Conservation (phyloP, 1,140 invertebrate genomes). For the Psix sp. region DNA sequence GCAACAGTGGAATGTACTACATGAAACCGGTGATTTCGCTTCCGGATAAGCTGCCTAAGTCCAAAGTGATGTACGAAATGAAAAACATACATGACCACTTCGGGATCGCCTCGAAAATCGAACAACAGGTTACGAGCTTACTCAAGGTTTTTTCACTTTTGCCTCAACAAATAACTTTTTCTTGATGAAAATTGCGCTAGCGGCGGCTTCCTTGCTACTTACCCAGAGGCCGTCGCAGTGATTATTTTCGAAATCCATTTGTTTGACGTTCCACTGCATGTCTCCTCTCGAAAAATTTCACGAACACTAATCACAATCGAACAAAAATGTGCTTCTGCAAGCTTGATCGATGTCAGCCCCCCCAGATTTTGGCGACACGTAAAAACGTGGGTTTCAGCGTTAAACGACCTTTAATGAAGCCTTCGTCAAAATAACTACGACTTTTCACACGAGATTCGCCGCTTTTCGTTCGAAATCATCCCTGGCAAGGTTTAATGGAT, state of each 20-base stretch:
- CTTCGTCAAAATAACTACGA: neutral
- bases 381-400: neutral
- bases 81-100: conserved; percentile 79
- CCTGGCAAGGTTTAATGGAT: conserved; percentile 26
- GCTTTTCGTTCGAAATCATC: conserved; percentile 24
- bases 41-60: conserved; percentile 72
- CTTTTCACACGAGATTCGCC: conserved; percentile 3
- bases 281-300: conserved; percentile 72
- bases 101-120: conserved; percentile 78
- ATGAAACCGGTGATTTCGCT: conserved; percentile 78
- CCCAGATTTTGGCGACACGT: conserved; percentile 59
- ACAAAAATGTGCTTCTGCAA: conserved; percentile 67
- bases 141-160: conserved; percentile 79
- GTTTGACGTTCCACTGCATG: conserved; percentile 56
- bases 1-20: conserved; percentile 77
- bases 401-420: neutral
- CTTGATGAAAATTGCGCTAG: conserved; percentile 54
- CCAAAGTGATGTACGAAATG: conserved; percentile 81
- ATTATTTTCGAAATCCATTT: conserved; percentile 48
- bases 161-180: conserved; percentile 37
- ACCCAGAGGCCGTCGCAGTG: conserved; percentile 20
- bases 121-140: conserved; percentile 83
- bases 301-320: conserved; percentile 72
- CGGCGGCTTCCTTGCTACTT: conserved; percentile 30
- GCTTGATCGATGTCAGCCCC: conserved; percentile 73